Percentiles rank a stretch among this genome's conserved stretches.
phyloP scores from a whole-genome alignment of 2,113 vertebrate species.

The Climacteris rufus region DNA sequence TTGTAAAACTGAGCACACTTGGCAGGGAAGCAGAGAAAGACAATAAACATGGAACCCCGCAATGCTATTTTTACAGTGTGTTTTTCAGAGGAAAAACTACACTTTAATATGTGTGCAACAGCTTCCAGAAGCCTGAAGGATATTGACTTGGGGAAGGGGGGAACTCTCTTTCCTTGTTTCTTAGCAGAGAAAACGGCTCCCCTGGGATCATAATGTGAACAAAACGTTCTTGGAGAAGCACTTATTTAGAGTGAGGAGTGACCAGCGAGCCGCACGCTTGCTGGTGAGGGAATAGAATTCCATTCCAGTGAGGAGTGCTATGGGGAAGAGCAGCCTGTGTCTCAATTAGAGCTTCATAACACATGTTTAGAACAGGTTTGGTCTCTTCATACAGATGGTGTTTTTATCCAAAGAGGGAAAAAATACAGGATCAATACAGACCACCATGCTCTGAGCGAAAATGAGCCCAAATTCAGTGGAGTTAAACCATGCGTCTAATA shows the following conservation, averaged over 20 bases:
- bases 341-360: not conserved
- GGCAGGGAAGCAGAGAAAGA: slow-evolving; percentile 3
- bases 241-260: accelerated
- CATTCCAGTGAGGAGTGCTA: not conserved
- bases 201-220: not conserved
- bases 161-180: not conserved
- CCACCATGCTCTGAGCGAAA: not conserved
- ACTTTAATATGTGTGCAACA: not conserved
- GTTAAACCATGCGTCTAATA: not conserved
- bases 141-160: not conserved
- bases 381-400: not conserved
- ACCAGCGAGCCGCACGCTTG: not conserved
- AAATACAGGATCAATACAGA: not conserved
- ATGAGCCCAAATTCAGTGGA: not conserved
- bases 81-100: not conserved
- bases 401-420: not conserved
- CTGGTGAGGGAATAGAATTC: not conserved
- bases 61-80: slow-evolving; percentile 13
- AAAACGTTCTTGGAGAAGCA: not conserved
- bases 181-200: not conserved
- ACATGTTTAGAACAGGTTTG: not conserved
- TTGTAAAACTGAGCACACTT: slow-evolving; percentile 36
- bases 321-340: not conserved
- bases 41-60: slow-evolving; percentile 1
- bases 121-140: not conserved